Base-by-base conservation (phyloP, 2,797 vertebrate genomes). In the Betta splendens region DNA sequence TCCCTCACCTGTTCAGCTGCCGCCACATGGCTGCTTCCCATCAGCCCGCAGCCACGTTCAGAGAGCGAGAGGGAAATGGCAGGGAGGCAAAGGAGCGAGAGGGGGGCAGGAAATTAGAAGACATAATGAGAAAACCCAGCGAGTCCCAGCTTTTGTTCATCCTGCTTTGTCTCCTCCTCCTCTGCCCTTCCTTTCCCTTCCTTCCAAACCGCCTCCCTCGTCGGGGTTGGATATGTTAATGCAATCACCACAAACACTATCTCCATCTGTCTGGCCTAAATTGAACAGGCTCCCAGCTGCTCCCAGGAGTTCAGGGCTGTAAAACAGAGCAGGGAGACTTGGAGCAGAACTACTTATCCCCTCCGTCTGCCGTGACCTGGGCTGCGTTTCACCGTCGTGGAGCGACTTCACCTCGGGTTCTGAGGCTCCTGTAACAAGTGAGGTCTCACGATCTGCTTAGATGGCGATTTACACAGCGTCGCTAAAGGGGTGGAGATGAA, bases 211-310 rank as follows among this genome's bases (percentile, higher is more conserved):
- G 43, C 54, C 52, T 72, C 71, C 64, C 73, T 72, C 64, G 4
- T 62, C 23, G 75, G 78, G 72, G 78, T 65, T 68, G 64, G 80
- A 86, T 87, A 90, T 91, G 85, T 83, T 89, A 91, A 91, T 92
- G 87, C 85, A 91, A 89, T 91, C 85, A 85, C 76, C 75, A 80
- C 77, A 73, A 86, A 89, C 85, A 84, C 85, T 65, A 84, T 70
- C 86, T 90, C 87, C 87, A 87, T 89, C 89, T 91, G 87, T 85
- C 85, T 80, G 82, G 72, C 71, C 81, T 81, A 86, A 88, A 89
- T 88, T 89, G 87, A 88, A 87, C 89, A 84, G 87, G 77, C 81
- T 84, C 81, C 64, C 83, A 79, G 75, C 74, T 69, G 73, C 77
- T 85, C 83, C 72, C 87, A 56, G 71, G 85, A 81, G 87, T 85